Evolutionary conservation across 2,797 vertebrate genomes (phyloP), one percentile per base, ranked within the genome.

Genomic region (Pteropus rufus): DNA sequence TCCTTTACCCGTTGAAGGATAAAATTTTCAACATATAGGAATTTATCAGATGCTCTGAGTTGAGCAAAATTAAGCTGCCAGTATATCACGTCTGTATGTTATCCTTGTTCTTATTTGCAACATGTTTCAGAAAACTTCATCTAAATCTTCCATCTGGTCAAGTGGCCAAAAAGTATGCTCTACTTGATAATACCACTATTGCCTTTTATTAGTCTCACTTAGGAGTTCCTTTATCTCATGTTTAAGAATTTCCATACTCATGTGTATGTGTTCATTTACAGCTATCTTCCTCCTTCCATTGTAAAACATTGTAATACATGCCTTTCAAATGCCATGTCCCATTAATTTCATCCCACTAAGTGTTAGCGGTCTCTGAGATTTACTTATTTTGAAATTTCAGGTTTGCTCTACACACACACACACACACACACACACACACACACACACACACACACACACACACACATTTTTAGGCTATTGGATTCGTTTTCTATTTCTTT

Each of bases 341-440:
- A 44, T 67, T 62, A 60, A 77, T 92, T 94, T 29, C 29, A 84
- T 88, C 21, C 41, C 16, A 69, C 31, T 91, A 62, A 84, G 8
- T 85, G 34, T 62, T 75, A 89, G 36, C 2, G 5, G 24, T 91
- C 15, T 9, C 41, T n/a, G 54, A 87, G 39, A 56, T 82, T 58
- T 72, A 83, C 23, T 83, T 80, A 72, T 46, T 88, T 91, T 92
- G 54, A 89, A 89, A 96, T 88, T 88, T 70, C 62, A 58, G 49
- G 18, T 65, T 89, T 88, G 41, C 31, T 46, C 1, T 85, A 70
- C 3, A 82, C 18, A 86, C 9, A 36, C 8, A 54, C n/a, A 49
- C 10, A 76, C 24, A 34, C 46, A 70, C 6, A 56, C 39, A n/a
- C 41, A 34, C 34, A 34, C 34, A 34, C 34, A 34, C 34, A 34